phyloP scores from a whole-genome alignment of 2,888 invertebrate genomes.

The Shargacucullia verbasci region DNA sequence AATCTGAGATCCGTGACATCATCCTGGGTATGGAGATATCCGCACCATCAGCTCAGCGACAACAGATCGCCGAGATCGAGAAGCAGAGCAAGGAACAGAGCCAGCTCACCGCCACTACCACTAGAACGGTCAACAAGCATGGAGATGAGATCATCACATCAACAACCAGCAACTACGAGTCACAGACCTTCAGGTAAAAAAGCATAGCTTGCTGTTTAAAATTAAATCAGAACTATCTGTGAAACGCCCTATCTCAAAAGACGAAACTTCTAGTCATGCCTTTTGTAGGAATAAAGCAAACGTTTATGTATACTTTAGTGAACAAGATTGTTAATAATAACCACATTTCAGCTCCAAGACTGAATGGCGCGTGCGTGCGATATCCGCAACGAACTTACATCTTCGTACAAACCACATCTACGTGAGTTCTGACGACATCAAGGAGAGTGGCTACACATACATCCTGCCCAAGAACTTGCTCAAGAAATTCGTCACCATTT shows the following conservation, averaged over 20 bases:
- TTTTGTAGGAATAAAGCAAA: too few species aligned
- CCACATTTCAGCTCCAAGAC: conserved; percentile 95
- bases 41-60: conserved; percentile 99
- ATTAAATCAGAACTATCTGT: too few species aligned
- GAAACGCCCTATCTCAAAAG: too few species aligned
- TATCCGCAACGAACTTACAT: conserved; percentile 99
- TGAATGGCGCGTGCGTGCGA: conserved; percentile 99
- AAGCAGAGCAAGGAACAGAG: conserved; percentile 99
- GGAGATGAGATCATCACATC: conserved; percentile 99
- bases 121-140: conserved; percentile 99
- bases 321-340: neutral
- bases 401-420: conserved; percentile 99
- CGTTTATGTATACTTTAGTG: neutral
- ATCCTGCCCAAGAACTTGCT: conserved; percentile 98
- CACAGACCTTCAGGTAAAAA: conserved; percentile 95
- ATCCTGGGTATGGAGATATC: conserved; percentile 99
- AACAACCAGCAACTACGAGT: conserved; percentile 99
- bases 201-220: neutral
- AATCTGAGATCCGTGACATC: conserved; percentile 99
- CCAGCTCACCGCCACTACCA: conserved; percentile 99
- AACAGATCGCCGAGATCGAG: conserved; percentile 99
- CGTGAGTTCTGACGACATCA: conserved; percentile 99
- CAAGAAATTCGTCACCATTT: conserved; percentile 99
- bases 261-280: too few species aligned
- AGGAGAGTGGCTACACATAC: conserved; percentile 99